These are phyloP conservation scores for Montipora capricornis DNA, from an alignment of 64 coral and sea anemone species.

Conservation along the genomic window DNA sequence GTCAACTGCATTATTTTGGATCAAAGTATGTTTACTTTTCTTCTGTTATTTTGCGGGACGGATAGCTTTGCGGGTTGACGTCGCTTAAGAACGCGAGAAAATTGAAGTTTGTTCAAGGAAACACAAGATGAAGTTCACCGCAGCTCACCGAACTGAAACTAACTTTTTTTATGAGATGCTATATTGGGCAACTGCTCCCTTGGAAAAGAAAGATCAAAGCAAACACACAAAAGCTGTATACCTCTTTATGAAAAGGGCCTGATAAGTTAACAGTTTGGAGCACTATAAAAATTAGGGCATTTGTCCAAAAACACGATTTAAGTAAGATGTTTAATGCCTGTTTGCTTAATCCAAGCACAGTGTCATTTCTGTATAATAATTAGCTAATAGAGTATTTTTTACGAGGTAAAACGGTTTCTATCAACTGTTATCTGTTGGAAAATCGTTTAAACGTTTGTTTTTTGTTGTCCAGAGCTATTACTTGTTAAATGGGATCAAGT, in stretches of 20 bases:
- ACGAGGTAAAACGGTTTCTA: neutral
- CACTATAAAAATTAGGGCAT: neutral
- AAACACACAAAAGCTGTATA: neutral
- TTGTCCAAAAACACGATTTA: neutral
- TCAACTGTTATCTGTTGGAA: conserved; percentile 21
- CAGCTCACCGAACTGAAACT: too few species aligned
- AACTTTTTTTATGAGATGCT: neutral
- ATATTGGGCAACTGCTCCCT: too few species aligned
- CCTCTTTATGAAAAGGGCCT: neutral
- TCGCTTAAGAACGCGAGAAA: conserved; percentile 13
- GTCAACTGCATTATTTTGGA: conserved; percentile 36
- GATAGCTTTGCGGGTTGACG: neutral
- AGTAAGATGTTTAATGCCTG: neutral
- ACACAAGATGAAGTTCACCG: too few species aligned
- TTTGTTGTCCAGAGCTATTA: neutral
- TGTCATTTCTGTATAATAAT: neutral
- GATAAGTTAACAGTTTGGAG: neutral
- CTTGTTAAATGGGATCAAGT: conserved; percentile 40
- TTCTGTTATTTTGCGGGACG: neutral
- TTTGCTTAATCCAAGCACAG: neutral
- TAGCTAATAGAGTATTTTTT: conserved; percentile 18
- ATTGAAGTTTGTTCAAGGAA: neutral
- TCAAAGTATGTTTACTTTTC: conserved; percentile 50
- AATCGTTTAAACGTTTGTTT: conserved; percentile 50
- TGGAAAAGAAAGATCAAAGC: too few species aligned